These are phyloP conservation scores for Drosophila mimica DNA, from an alignment of 2,888 invertebrate species.

Conservation along the genomic window DNA sequence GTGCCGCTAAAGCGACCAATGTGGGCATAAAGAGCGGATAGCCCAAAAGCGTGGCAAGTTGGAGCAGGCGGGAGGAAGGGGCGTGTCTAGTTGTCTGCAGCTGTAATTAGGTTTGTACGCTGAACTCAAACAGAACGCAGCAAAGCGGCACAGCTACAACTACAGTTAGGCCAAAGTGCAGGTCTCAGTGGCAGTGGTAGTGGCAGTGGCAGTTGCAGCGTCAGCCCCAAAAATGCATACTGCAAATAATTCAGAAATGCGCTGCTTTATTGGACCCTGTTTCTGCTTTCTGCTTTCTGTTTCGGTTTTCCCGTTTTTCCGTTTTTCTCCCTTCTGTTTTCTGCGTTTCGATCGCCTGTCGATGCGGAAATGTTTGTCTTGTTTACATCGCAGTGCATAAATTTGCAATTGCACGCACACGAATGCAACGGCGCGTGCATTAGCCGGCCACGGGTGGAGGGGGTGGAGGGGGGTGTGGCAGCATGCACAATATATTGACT, in stretches of 20 bases:
- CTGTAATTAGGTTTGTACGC: constrained; percentile 78
- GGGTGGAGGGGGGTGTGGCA: not conserved
- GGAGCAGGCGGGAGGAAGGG: not conserved
- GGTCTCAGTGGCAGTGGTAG: constrained; percentile 16
- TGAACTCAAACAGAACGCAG: constrained; percentile 43
- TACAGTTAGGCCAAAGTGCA: constrained; percentile 2
- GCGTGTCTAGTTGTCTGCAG: constrained; percentile 49
- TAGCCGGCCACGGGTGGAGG: not conserved
- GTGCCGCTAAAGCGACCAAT: constrained; percentile 71
- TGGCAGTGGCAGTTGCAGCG: constrained; percentile 25
- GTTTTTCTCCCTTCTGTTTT: not conserved
- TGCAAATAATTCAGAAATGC: constrained; percentile 76
- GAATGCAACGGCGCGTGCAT: constrained; percentile 54
- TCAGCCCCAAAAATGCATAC: constrained; percentile 67
- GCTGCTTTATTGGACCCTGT: constrained; percentile 39
- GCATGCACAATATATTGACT: constrained; percentile 57
- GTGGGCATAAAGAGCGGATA: constrained; percentile 22
- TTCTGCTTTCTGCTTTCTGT: constrained; percentile 10
- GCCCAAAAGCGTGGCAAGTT: not conserved
- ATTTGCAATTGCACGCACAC: constrained; percentile 79
- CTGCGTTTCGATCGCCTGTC: constrained; percentile 33
- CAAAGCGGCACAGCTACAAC: constrained; percentile 34
- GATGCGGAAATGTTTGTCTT: constrained; percentile 75
- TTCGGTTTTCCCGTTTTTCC: constrained; percentile 14
- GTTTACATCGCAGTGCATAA: constrained; percentile 80